Evolutionary conservation across 2,797 vertebrate species (phyloP), one percentile per base, ranked within the genome.

Genomic region (Siniperca obscura): DNA sequence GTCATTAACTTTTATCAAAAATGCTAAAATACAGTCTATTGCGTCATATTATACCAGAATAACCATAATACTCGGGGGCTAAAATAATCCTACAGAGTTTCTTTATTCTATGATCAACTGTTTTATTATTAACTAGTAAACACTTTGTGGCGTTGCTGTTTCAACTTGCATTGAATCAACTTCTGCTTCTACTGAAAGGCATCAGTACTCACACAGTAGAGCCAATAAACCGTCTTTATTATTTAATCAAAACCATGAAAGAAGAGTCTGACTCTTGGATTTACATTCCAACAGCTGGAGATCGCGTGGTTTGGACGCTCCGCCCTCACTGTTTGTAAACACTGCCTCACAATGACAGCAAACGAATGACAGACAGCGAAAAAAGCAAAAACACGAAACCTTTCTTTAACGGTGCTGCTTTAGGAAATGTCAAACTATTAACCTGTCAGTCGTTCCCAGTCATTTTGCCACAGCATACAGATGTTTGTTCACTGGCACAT

Each of bases 281-380:
- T 60, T 38, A 12, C 59, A 36, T 1, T 2, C 46, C 34, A 57
- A 14, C 80, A 86, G 88, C 87, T 83, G 87, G 74, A 27, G 70
- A 74, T 90, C 88, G 84, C 92, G 92, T 93, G 91, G 82, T 78
- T 25, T 1, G 52, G 55, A 89, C 19, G 90, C 90, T 82, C 90
- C 92, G 90, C 91, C 91, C 84, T 88, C 92, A 0, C 67, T 89
- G 91, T 94, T 94, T 93, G 92, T 93, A 94, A 94, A 94, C 93
- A 94, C 80, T 17, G 55, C 52, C 77, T 42, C 70, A 50, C 76
- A 71, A 73, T 57, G 60, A 70, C 81, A 71, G 46, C 9, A 13
- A 25, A 17, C 16, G 4, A 42, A 42, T 50, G 11, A 64, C 17
- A 0, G n/a, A n/a, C 60, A 12, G 4, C 0, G 34, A 27, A 57